phyloP scores from a whole-genome alignment of 2,888 invertebrate genomes.

The Anagyrus pseudococci region DNA sequence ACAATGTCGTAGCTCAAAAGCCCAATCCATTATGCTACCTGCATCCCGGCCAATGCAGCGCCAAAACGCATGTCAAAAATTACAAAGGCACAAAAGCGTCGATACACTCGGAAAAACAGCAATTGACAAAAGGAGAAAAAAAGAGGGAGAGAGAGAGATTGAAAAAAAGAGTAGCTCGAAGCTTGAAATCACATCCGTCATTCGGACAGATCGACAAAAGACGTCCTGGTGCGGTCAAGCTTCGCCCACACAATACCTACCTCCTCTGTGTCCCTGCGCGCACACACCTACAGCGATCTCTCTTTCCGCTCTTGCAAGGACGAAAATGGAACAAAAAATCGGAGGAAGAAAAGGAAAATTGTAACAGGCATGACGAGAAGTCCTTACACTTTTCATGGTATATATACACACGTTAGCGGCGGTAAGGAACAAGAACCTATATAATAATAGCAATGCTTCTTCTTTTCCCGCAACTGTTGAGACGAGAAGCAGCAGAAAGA shows the following conservation, averaged over 20 bases:
- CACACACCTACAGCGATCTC: conserved; percentile 17
- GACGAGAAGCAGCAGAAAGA: not conserved
- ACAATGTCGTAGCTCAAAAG: not conserved
- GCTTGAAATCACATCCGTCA: conserved; percentile 32
- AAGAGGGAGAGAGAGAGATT: not conserved
- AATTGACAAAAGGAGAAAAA: not conserved
- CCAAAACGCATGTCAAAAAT: not conserved
- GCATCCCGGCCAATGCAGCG: not conserved
- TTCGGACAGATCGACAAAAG: conserved; percentile 25
- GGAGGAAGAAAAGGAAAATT: not conserved
- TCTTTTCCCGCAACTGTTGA: not conserved
- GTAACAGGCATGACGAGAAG: not conserved
- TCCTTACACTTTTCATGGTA: not conserved
- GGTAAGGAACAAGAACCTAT: not conserved
- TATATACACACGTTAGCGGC: not conserved
- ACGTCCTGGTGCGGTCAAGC: conserved; percentile 10
- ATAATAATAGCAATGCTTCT: not conserved
- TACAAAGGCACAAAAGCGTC: conserved; percentile 6
- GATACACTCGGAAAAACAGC: conserved; percentile 5
- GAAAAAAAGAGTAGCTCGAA: conserved; percentile 2
- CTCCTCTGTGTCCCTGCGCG: conserved; percentile 2
- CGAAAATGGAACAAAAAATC: conserved; percentile 5
- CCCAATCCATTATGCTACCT: conserved; percentile 8
- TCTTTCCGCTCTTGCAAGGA: conserved; percentile 18
- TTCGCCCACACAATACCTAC: conserved; percentile 12